Base-by-base conservation (phyloP, 2,797 vertebrate genomes). In the Oryzias sinensis region DNA sequence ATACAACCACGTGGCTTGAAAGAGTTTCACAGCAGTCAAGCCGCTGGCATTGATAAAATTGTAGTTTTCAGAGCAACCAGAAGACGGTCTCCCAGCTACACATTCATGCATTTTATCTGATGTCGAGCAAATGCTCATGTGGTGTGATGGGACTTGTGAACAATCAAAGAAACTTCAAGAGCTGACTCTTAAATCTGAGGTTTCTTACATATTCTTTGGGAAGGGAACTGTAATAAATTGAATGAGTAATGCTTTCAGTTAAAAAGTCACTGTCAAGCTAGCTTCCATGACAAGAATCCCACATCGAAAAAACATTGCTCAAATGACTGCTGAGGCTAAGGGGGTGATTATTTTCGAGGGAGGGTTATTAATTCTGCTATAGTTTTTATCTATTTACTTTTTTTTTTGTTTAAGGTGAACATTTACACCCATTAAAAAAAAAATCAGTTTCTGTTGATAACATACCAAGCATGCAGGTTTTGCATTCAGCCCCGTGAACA, bases 21-120 rank as follows among this genome's bases (percentile, higher is more conserved):
- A 81, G n/a, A 33, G 46, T 65, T 79, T 72, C 72, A 62, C 70
- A 62, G 68, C 53, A 74, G 70, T 74, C 60, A 49, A 59, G 70
- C 6, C 46, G 68, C 72, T 59, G 24, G n/a, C 44, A 65, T 66
- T 69, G 68, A 86, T 87, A 71, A 82, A 80, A 65, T 65, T 68
- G 60, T 52, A 71, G 74, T 73, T 46, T 62, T 48, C 17, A 0
- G 44, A 47, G 62, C 65, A 53, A 62, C 33, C 48, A 68, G 60
- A 49, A 51, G 29, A 66, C 58, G 37, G 68, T 29, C 53, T 63
- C 37, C 40, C 33, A 67, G 48, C 43, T 54, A 53, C 29, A 59
- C 44, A 25, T 47, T 22, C 49, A 43, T 58, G 43, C 45, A 48
- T 14, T 22, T 56, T 56, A 72, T 70, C 59, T 45, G 45, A 68